Conservation (phyloP, 2,888 invertebrate species). For the Cylindroiulus punctatus region DNA sequence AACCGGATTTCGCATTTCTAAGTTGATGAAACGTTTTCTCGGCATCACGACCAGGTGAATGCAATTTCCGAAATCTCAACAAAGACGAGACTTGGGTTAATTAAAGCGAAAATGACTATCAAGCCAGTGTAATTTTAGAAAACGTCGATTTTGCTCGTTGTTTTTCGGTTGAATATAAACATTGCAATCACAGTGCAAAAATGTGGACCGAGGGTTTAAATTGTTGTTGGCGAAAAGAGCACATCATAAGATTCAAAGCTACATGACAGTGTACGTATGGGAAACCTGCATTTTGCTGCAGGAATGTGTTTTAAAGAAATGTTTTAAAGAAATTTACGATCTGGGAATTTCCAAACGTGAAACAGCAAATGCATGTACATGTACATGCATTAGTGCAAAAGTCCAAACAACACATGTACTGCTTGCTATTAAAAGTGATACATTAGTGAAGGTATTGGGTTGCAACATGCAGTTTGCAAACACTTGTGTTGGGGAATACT, state of each 20-base stretch:
- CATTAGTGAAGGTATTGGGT: no score
- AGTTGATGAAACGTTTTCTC: background rate
- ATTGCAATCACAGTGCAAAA: background rate
- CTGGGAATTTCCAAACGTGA: background rate
- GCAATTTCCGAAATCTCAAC: background rate
- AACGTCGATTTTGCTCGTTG: background rate
- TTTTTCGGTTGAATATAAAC: background rate
- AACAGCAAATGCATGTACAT: no score
- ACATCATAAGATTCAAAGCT: background rate
- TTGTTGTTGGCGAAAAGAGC: background rate
- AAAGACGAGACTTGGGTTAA: background rate
- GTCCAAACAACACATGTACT: no score
- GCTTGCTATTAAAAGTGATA: no score
- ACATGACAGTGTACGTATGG: background rate
- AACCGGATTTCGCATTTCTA: constrained; percentile 1
- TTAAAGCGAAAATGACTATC: background rate
- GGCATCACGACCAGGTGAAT: background rate
- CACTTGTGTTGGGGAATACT: background rate
- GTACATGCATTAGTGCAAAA: no score
- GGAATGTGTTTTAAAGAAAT: background rate
- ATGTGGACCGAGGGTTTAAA: background rate
- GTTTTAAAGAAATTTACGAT: background rate
- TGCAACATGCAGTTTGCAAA: background rate
- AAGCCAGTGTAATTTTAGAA: background rate
- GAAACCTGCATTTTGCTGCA: background rate